phyloP scores from a whole-genome alignment of 2,888 invertebrate species.

The Clusia tigrina region DNA sequence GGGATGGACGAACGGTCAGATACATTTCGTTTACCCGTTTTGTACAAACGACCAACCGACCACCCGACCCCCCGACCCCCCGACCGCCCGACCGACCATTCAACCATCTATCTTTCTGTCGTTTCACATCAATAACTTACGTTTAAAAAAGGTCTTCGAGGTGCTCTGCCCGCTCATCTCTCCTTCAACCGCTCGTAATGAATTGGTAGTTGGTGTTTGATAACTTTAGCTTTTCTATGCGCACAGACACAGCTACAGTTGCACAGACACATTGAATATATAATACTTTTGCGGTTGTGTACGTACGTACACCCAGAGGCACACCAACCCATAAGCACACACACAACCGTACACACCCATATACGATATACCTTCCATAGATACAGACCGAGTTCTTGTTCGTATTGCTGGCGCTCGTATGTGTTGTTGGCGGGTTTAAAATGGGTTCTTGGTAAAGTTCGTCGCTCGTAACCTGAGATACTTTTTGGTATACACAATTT shows the following conservation, averaged over 20 bases:
- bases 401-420: not conserved
- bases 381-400: constrained; percentile 7
- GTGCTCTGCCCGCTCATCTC: not conserved
- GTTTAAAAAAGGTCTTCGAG: constrained; percentile 16
- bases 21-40: no score
- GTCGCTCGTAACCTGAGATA: constrained; percentile 20
- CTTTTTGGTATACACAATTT: constrained; percentile 15
- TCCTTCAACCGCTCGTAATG: not conserved
- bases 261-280: not conserved
- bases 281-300: no score
- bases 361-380: constrained; percentile 4
- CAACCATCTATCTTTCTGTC: no score
- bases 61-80: no score
- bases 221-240: constrained; percentile 19
- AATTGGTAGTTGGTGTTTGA: constrained; percentile 8
- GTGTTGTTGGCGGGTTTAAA: constrained; percentile 14
- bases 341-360: constrained; percentile 2
- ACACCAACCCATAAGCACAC: constrained; percentile 1
- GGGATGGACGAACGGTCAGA: no score
- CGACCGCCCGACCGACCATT: no score
- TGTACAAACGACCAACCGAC: no score
- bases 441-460: constrained; percentile 12
- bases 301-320: constrained; percentile 3
- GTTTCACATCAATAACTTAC: no score
- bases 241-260: not conserved